phyloP scores from a whole-genome alignment of 2,797 vertebrate genomes.

The Anguilla megastoma region DNA sequence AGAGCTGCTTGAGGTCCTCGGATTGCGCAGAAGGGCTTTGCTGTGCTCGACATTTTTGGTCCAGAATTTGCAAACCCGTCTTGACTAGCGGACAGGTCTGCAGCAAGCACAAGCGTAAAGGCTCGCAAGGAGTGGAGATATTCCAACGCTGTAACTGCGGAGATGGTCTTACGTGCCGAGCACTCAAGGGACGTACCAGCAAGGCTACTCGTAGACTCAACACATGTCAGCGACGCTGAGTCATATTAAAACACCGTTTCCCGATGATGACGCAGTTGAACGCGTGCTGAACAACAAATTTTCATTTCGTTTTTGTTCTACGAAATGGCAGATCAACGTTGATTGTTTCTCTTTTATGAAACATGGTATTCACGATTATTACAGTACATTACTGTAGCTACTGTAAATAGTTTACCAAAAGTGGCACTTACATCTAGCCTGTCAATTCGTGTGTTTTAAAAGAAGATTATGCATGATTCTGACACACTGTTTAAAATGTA shows the following conservation, averaged over 20 bases:
- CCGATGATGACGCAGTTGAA: conserved; percentile 28
- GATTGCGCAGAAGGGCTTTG: conserved; percentile 79
- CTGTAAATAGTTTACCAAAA: conserved; percentile 76
- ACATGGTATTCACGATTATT: conserved; percentile 71
- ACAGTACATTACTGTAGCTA: conserved; percentile 89
- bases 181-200: conserved; percentile 68
- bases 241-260: conserved; percentile 14
- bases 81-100: conserved; percentile 84
- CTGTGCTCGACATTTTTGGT: conserved; percentile 88
- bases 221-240: conserved; percentile 82
- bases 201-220: conserved; percentile 79
- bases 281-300: conserved; percentile 43
- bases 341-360: conserved; percentile 83
- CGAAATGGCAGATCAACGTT: conserved; percentile 66
- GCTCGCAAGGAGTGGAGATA: conserved; percentile 80
- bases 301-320: conserved; percentile 39
- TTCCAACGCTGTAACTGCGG: conserved; percentile 85
- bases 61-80: conserved; percentile 87
- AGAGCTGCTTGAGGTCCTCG: conserved; percentile 78
- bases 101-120: conserved; percentile 81
- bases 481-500: conserved; percentile 60
- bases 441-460: conserved; percentile 57
- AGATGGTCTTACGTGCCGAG: conserved; percentile 73
- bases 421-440: conserved; percentile 75
- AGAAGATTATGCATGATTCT: conserved; percentile 59